Evolutionary conservation across 2,888 invertebrate species (phyloP), one percentile per base, ranked within the genome.

Genomic region (Ptychoptera contaminata): DNA sequence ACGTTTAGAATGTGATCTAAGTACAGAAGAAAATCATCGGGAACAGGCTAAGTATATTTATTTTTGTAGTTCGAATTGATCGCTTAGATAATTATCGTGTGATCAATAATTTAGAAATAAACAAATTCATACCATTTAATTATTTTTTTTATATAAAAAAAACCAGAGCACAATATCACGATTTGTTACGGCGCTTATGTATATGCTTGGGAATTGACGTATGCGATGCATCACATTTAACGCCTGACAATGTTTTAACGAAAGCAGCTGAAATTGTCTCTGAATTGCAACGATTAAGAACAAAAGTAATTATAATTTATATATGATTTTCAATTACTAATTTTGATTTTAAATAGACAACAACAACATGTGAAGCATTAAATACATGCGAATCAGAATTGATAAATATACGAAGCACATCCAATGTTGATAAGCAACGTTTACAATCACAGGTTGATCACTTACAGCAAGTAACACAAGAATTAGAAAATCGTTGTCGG

Each of bases 241-340:
- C 79, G 1, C 74, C 80, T 0, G 85, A 85, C 56, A 73, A 76
- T 49, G 70, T 85, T 6, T 71, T 84, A n/a, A 77, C 79, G 46
- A 82, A 83, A 61, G 80, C 82, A 7, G 74, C 82, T 8, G 85
- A 86, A 62, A 66, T 85, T 14, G 79, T 84, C 16, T 80, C 83
- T 59, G 86, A 82, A 54, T 70, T 76, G 41, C 73, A 76, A 14
- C 69, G 80, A 45, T 63, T 79, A 10, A 74, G 79, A 52, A 72
- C 72, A 16, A 77, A 72, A 60, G 53, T 61, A 46, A 14, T n/a
- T n/a, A n/a, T n/a, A n/a, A n/a, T n/a, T n/a, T n/a, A n/a, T n/a
- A n/a, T 23, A 23, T 23, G 23, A 23, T 23, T 23, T 23, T 5
- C 3, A 23, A 23, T 5, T 5, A 23, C 23, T 23, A 7, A 23